Evolutionary conservation across 2,797 vertebrate genomes (phyloP), one percentile per base, ranked within the genome.

Genomic region (Xyrichtys novacula): DNA sequence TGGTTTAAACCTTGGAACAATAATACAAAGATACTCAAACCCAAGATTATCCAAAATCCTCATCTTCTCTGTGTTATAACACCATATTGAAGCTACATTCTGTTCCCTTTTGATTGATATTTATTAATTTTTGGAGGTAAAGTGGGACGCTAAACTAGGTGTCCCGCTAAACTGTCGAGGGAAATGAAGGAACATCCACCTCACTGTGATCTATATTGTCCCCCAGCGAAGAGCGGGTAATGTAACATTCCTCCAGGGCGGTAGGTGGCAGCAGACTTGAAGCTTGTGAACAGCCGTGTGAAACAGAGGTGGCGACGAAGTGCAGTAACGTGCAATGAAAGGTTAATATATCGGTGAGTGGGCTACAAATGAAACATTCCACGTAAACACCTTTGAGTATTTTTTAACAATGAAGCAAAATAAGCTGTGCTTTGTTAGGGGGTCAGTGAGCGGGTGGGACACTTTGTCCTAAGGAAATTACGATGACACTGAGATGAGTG

Each of bases 271-370:
- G 80, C 81, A 89, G 44, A 15, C 29, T 17, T 6, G 22, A 7
- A 0, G 25, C 42, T 15, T 15, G 3, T 22, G 4, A 8, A 43
- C 3, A 15, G 29, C 16, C 5, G 26, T 40, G 6, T 19, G 14
- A 8, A 1, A 5, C 5, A 36, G 9, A 29, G 5, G 6, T 9
- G 1, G 9, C 20, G 23, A 54, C 17, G 46, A 57, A 38, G 36
- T 7, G 8, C 20, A 42, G 46, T 9, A 38, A 38, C 29, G 11
- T 17, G 39, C 71, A 7, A 64, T 60, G 62, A 75, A 71, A 89
- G 86, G 82, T 88, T 87, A 63, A 44, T 74, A 64, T 0, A 7
- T 74, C 40, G 83, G 89, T 89, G 72, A 88, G 89, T 89, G 17
- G 2, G 10, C 12, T 9, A 3, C 3, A 2, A 16, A 28, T 15